Base-by-base conservation (phyloP, 2,113 vertebrate species). In the Colossoma macropomum region DNA sequence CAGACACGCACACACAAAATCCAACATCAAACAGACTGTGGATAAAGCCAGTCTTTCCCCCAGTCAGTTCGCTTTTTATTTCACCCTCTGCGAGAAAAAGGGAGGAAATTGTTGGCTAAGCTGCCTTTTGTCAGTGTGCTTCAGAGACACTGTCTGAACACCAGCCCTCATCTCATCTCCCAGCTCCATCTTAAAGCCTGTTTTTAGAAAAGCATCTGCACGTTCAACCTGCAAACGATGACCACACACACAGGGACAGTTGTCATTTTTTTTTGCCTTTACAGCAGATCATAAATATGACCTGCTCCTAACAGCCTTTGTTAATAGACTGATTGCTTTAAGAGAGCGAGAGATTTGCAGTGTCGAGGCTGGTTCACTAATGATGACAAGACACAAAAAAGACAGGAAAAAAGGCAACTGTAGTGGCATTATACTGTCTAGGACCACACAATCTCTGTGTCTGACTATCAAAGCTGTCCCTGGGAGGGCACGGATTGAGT, bases 11-110 rank as follows among this genome's bases (percentile, higher is more conserved):
- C 85, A 84, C 81, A 81, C 52, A 82, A 89, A 78, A 74, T 74
- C 85, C 89, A 77, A 3, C 7, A 78, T 87, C 66, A 86, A 34
- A 6, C 79, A 28, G 86, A 54, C 71, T 87, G 82, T 77, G 83
- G 84, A 89, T 91, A 92, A 86, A 81, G 84, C 86, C 79, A 69
- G 59, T 59, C 85, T 87, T 87, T 86, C 79, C 79, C 83, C 79
- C 87, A 86, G 84, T 84, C 87, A 85, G 84, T 72, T 70, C 77
- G 85, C 73, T 86, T 80, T 83, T 74, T 80, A 86, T 79, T 83
- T 84, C 34, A 69, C 52, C 25, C 80, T 83, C 56, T 86, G 75
- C 77, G 63, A 84, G 84, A 85, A 87, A 60, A 79, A 84, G 52
- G 84, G 81, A 70, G 80, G 84, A 88, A 90, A 88, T 83, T 80